Percentiles rank a stretch among this genome's conserved stretches.
Conservation (phyloP, 2,797 vertebrate species). For the Agapornis canus region DNA sequence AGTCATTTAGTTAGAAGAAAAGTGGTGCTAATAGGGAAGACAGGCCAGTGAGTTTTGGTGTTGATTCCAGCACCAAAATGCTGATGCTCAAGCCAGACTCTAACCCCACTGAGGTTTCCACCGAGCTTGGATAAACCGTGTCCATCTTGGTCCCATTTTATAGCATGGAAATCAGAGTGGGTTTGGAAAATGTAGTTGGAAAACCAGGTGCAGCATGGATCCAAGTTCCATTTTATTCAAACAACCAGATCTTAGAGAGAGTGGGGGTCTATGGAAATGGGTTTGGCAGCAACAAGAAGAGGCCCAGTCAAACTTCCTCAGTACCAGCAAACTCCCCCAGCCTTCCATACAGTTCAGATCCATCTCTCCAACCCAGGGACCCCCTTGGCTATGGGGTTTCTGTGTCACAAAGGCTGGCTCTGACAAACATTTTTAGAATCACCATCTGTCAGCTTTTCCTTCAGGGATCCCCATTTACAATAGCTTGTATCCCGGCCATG, state of each 20-base stretch:
- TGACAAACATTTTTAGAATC: constrained; percentile 67
- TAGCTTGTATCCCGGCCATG: constrained; percentile 71
- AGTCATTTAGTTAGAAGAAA: not conserved
- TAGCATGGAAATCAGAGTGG: not conserved
- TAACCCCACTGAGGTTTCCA: not conserved
- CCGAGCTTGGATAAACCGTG: not conserved
- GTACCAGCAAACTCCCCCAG: constrained; percentile 3
- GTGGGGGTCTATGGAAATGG: not conserved
- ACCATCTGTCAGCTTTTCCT: constrained; percentile 69
- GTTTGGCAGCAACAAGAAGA: not conserved
- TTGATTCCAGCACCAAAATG: not conserved
- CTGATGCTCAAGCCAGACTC: not conserved
- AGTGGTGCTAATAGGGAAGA: not conserved
- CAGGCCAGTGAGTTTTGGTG: not conserved
- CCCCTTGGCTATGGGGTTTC: constrained; percentile 64
- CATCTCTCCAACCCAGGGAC: constrained; percentile 46
- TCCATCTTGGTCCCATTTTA: not conserved
- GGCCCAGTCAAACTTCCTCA: not conserved
- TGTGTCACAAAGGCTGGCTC: constrained; percentile 70
- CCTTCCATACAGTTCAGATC: constrained; percentile 32
- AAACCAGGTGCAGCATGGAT: constrained; percentile 46
- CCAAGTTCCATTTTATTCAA: constrained; percentile 25
- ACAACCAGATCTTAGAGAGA: not conserved
- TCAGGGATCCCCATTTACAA: constrained; percentile 70
- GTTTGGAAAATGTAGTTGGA: constrained; percentile 18